Base-by-base conservation (phyloP, 1,140 invertebrate species). In the Trigoniulus corallinus region DNA sequence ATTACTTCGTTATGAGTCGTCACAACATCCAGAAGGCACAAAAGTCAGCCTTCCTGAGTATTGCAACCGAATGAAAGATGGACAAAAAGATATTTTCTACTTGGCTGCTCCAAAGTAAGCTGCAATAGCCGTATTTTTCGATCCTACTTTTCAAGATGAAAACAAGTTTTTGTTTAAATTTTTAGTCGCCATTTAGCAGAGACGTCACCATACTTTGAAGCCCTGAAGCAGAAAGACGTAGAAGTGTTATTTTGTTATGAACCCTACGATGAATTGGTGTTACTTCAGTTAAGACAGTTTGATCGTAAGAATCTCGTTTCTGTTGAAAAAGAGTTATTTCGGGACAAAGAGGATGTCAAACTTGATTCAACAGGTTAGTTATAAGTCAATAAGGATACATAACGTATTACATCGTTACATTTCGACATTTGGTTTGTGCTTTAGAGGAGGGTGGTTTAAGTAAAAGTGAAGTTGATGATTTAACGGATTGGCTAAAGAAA, bases 231-330 rank as follows among this genome's bases (percentile, higher is more conserved):
- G 59, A 77, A 80, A 54, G 80, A 93, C 53, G 74, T 85, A 2
- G 89, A 97, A 72, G 91, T 98, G 1, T 64, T 98, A 1, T 96
- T 95, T 65, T 88, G 89, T 61, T 96, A 91, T 60, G 91, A 97
- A 60, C 80, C 84, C 1, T 93, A 96, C 59, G 94, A 98, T 69
- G 94, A 98, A 67, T 68, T 96, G 22, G 88, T 97, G 10, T 68
- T 97, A 1, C 80, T 96, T 73, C 86, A 95, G 58, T 67, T 98
- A 21, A 75, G 76, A 55, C 77, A 88, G 61, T 97, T 87, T 63
- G 80, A 83, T 53, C 75, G 76, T 45, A 80, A 82, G 59, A 72
- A 75, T 48, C 69, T 98, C 0, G 79, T 81, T 0, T 94, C 91
- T 1, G 85, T 95, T 3, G 93, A 98, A 68, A 94, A 92, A 64